Base-by-base conservation (phyloP, 2,888 invertebrate species). In the Palloptera scutellata region DNA sequence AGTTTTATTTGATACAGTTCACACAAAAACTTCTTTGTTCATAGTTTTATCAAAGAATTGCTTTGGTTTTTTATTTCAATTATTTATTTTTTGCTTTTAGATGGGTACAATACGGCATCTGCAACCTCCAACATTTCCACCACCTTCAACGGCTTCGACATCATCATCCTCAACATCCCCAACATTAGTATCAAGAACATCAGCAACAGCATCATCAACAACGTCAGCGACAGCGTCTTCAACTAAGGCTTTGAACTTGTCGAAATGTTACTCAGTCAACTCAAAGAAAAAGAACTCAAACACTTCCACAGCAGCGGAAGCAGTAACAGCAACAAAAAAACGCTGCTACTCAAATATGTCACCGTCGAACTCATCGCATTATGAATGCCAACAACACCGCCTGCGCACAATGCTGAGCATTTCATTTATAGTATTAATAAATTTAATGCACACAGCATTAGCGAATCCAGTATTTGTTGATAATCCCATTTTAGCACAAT, bases 401-500 rank as follows among this genome's bases (percentile, higher is more conserved):
- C 53, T 53, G 53, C 53, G 53, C 19, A 19, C 68, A 42, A 72
- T 60, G 61, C 62, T 74, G 61, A 48, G 64, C 48, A 15, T 71
- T 13, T 62, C 61, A 62, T 15, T 64, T 20, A 13, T 68, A 61
- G 59, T 45, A 61, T 12, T 53, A 45, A 19, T 60, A 48, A 68
- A 70, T 53, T 66, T 68, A 40, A 59, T 70, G 60, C 75, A 78
- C 64, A 68, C 77, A 70, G 74, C 73, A 63, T 69, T 76, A 73
- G 80, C 81, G 70, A 84, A 72, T 73, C 85, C 85, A 70, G 82
- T 85, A 67, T 84, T 84, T 70, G 82, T 84, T 77, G 83, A 85
- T 80, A 84, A 85, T 82, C 85, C 85, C 76, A 84, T 83, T 76
- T 79, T 85, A 83, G 82, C 84, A 68, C 84, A 85, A 71, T 85